Base-by-base conservation (phyloP, 2,113 vertebrate genomes). In the Vulpes lagopus region DNA sequence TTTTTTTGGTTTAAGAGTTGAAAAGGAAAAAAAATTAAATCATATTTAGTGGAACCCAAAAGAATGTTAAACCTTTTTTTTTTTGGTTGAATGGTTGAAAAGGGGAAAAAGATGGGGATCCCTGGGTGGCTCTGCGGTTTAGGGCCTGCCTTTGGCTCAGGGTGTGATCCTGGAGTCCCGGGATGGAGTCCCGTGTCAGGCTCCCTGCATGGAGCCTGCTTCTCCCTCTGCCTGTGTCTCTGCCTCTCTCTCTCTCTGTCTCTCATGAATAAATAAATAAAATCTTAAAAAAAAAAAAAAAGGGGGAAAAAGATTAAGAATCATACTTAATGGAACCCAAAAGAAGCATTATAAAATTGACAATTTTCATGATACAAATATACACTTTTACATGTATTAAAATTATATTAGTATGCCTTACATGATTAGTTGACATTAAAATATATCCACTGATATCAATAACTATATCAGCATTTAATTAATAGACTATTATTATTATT, bases 321-420 rank as follows among this genome's bases (percentile, higher is more conserved):
- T 19, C 81, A 30, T 83, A 95, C 76, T 32, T 87, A 19, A 60
- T 7, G 3, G 80, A 95, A 79, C 12, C 0, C 12, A 15, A 38
- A 20, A 90, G 69, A 59, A 78, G 20, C 35, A 88, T 93, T 96
- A n/a, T 30, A 95, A 96, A 98, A 8, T 64, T 92, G 17, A 17
- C 0, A 1, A 82, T 93, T 79, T 89, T 91, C 25, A 25, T 32
- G 3, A 49, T 38, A 53, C 10, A 69, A 83, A 87, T n/a, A 25
- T 25, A 27, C 2, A 81, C 55, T 85, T 84, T 59, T 6, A 27
- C 16, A 60, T 11, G 35, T 17, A 81, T 88, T 85, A 67, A 73
- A 88, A 30, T 65, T 80, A 67, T 73, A 65, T 43, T 55, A 55
- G 11, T 19, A 59, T 74, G 19, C 1, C 38, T 35, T 60, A 32